Evolutionary conservation across 2,888 invertebrate genomes (phyloP).

Genomic region (Crossocerus cetratus): DNA sequence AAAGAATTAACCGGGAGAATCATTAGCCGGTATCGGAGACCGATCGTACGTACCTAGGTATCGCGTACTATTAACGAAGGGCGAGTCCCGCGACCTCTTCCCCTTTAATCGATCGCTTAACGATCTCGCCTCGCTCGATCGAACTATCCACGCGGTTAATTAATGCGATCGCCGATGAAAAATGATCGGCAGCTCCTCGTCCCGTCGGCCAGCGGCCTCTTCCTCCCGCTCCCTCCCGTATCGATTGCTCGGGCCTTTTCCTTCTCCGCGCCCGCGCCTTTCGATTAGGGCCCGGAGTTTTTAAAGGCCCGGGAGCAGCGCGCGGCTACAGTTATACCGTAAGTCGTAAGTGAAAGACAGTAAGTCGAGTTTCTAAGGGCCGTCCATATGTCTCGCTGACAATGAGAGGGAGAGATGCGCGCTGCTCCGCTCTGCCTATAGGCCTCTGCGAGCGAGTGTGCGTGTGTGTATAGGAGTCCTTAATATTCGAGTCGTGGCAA

Average conservation of each 20-base stretch:
- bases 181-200: conserved; percentile 56
- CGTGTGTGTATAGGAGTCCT: conserved; percentile 40
- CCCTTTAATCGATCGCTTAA: conserved; percentile 75
- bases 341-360: background rate
- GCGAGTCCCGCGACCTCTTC: conserved; percentile 63
- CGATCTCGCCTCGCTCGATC: conserved; percentile 66
- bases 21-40: conserved; percentile 59
- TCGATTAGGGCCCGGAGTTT: too few species aligned
- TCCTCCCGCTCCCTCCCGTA: too few species aligned
- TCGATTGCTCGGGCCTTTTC: too few species aligned
- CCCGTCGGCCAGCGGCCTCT: background rate
- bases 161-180: conserved; percentile 71
- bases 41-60: conserved; percentile 60
- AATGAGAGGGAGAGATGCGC: too few species aligned
- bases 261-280: too few species aligned
- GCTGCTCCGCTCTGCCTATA: background rate
- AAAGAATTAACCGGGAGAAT: conserved; percentile 46
- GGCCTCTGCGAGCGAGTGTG: too few species aligned
- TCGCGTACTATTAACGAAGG: conserved; percentile 61
- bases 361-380: too few species aligned
- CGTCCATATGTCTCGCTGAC: too few species aligned
- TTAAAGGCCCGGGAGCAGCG: too few species aligned
- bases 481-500: conserved; percentile 72
- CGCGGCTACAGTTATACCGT: too few species aligned
- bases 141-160: conserved; percentile 72